phyloP scores from a whole-genome alignment of 2,888 invertebrate genomes.

The Agonopterix arenella region DNA sequence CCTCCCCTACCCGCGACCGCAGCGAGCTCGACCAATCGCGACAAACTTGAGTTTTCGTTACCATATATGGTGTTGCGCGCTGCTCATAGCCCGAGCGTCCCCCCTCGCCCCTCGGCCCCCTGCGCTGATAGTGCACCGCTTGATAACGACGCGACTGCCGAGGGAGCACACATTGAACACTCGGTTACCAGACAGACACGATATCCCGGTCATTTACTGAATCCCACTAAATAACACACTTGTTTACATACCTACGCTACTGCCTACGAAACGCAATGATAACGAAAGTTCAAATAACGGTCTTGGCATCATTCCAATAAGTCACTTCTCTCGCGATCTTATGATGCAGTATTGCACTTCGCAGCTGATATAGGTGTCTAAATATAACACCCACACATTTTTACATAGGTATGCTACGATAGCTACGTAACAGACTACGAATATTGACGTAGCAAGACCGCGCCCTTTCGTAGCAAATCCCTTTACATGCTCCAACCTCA shows the following conservation, averaged over 20 bases:
- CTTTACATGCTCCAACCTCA: neutral
- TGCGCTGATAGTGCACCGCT: constrained; percentile 44
- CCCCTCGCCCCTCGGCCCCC: constrained; percentile 36
- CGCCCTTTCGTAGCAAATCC: neutral
- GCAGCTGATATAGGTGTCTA: neutral
- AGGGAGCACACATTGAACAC: constrained; percentile 29
- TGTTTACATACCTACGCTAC: neutral
- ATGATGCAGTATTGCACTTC: no score
- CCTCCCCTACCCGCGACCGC: constrained; percentile 72
- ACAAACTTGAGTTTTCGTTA: constrained; percentile 67
- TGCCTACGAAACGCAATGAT: neutral
- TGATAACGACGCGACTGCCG: constrained; percentile 55
- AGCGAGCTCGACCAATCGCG: constrained; percentile 78
- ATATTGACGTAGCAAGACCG: neutral
- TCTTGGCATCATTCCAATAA: constrained; percentile 35
- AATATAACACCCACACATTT: neutral
- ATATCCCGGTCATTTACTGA: constrained; percentile 4
- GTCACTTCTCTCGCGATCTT: constrained; percentile 5
- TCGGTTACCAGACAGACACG: constrained; percentile 17
- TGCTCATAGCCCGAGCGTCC: constrained; percentile 75
- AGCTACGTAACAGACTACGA: constrained; percentile 7
- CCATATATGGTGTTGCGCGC: constrained; percentile 73
- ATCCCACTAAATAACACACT: neutral
- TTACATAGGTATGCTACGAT: neutral
- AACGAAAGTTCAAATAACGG: constrained; percentile 21